Evolutionary conservation across 2,797 vertebrate species (phyloP).

Genomic region (Gymnodraco acuticeps): DNA sequence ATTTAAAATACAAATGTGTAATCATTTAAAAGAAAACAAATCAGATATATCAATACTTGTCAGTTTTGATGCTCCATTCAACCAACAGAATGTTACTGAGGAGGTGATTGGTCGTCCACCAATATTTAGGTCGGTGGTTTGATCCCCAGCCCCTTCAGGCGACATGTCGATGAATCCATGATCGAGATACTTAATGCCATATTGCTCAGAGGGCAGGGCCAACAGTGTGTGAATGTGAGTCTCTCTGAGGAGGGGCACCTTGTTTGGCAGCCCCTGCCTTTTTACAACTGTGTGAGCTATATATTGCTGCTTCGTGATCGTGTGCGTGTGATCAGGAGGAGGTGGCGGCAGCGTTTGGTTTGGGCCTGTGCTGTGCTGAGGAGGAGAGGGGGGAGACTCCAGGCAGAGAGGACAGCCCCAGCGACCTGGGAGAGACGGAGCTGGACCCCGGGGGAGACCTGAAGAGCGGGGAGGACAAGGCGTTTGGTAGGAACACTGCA

Average conservation of each 20-base stretch:
- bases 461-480: constrained; percentile 79
- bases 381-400: constrained; percentile 91
- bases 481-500: constrained; percentile 72
- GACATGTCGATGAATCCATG: too few relatives aligned
- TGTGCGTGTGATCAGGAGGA: constrained; percentile 70
- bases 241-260: too few relatives aligned
- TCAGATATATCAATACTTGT: not conserved
- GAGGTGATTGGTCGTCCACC: too few relatives aligned
- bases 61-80: not conserved
- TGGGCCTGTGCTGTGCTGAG: constrained; percentile 79
- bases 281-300: too few relatives aligned
- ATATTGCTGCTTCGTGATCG: too few relatives aligned
- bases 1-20: not conserved
- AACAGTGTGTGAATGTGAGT: too few relatives aligned
- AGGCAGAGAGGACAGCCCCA: constrained; percentile 89
- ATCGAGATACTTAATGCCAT: too few relatives aligned
- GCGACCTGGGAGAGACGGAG: constrained; percentile 89
- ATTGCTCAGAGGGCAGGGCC: too few relatives aligned
- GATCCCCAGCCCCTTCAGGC: too few relatives aligned
- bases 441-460: constrained; percentile 86
- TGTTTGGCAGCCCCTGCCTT: too few relatives aligned
- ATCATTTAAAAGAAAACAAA: too few relatives aligned
- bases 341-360: constrained; percentile 68
- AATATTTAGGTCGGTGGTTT: too few relatives aligned
- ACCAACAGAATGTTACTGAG: not conserved